These are phyloP conservation scores for Drosophila atripex DNA, from an alignment of 2,888 invertebrate species.

Conservation along the genomic window DNA sequence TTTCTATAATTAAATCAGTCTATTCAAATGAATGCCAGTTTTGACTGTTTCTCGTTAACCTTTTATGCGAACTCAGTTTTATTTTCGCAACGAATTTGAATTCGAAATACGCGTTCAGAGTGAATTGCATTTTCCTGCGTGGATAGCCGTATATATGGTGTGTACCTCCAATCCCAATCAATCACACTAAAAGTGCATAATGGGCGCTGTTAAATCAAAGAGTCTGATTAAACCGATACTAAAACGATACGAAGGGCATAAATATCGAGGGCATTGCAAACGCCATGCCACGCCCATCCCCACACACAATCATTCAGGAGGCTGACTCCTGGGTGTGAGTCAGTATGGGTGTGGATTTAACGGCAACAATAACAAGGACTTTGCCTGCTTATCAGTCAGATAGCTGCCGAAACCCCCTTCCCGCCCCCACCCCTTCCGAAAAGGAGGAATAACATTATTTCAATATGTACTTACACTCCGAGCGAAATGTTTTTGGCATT, in stretches of 20 bases:
- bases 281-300: conserved; percentile 47
- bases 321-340: conserved; percentile 21
- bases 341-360: conserved; percentile 55
- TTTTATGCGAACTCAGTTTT: conserved; percentile 22
- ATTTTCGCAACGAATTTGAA: conserved; percentile 29
- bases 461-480: conserved; percentile 60
- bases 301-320: conserved; percentile 3
- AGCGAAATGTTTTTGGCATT: conserved; percentile 63
- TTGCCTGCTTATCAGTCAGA: conserved; percentile 61
- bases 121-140: conserved; percentile 14
- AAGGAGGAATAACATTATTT: conserved; percentile 51
- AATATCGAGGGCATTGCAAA: conserved; percentile 56
- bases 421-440: conserved; percentile 9
- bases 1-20: neutral
- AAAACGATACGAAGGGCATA: conserved; percentile 55
- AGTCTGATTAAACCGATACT: conserved; percentile 64
- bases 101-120: conserved; percentile 22
- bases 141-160: neutral
- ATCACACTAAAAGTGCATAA: conserved; percentile 71
- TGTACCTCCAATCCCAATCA: conserved; percentile 52
- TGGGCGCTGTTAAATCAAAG: conserved; percentile 61
- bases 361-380: conserved; percentile 61
- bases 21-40: conserved; percentile 8
- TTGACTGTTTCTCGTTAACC: conserved; percentile 18
- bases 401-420: conserved; percentile 17